Base-by-base conservation (phyloP, 2,797 vertebrate genomes). In the Pipistrellus kuhlii region DNA sequence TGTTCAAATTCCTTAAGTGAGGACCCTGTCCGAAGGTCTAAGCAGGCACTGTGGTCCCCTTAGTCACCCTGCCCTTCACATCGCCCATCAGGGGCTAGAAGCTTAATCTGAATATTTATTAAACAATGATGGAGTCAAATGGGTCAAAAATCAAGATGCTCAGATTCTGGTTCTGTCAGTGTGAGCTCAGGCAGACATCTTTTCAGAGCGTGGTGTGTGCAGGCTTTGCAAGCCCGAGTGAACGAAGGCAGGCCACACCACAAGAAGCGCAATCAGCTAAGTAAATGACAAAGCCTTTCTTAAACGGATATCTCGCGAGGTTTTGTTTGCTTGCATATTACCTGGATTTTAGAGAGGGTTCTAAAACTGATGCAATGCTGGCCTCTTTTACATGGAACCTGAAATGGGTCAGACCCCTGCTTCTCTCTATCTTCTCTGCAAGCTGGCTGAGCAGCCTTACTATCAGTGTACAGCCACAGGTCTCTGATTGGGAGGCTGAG, bases 191-290 rank as follows among this genome's bases (percentile, higher is more conserved):
- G 23, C 6, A 82, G 62, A 44, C 3, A 10, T 48, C 20, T 0
- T 0, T 1, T 1, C 41, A 48, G 68, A 35, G 18, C 1, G 3
- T 4, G 59, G 51, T 6, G 17, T 7, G n/a, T 0, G 11, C 4
- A 15, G 13, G 32, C 9, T 21, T 62, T 15, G 69, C n/a, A 13
- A 23, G 11, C 18, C 25, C 11, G 27, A 62, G 3, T 1, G 27
- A 62, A 14, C 0, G 5, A 38, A 51, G 1, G 9, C 30, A 32
- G 80, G 66, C 3, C 25, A 30, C 1, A 38, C 6, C 8, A 10
- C 4, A 17, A 15, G 6, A 8, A 69, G 25, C 20, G 6, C 4
- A 21, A 10, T 25, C 30, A 8, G 7, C 15, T 8, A 32, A 69
- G 18, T 4, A 32, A 17, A 11, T 6, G 48, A 5, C 2, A 20